phyloP scores from a whole-genome alignment of 2,797 vertebrate genomes.

The Bufotes viridis region DNA sequence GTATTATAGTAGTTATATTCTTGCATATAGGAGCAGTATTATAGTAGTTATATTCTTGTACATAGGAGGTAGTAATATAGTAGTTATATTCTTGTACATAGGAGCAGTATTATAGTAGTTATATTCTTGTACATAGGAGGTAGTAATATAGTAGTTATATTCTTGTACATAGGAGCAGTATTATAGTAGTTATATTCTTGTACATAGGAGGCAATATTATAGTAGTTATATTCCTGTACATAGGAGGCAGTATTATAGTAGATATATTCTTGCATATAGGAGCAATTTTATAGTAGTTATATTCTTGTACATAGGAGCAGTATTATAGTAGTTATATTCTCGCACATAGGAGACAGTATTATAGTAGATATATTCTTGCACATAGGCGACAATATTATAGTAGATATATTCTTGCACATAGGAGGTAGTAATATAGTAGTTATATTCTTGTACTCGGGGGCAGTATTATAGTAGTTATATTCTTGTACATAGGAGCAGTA shows the following conservation, averaged over 20 bases:
- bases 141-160: neutral
- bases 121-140: neutral
- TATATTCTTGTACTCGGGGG: neutral
- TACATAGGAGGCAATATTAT: neutral
- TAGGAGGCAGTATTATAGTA: no score
- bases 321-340: no score
- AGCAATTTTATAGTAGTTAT: no score
- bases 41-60: conserved; percentile 3
- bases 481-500: conserved; percentile 1
- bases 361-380: no score
- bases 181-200: neutral
- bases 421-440: neutral
- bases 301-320: no score
- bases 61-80: neutral
- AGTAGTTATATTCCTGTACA: no score
- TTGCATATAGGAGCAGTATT: no score
- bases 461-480: conserved; percentile 3
- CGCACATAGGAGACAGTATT: no score
- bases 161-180: neutral
- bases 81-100: neutral
- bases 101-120: neutral
- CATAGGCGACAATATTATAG: no score
- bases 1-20: no score
- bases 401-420: no score
- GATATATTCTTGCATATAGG: no score